Evolutionary conservation across 1,140 invertebrate genomes (phyloP).

Genomic region (Dendrolimus kikuchii): DNA sequence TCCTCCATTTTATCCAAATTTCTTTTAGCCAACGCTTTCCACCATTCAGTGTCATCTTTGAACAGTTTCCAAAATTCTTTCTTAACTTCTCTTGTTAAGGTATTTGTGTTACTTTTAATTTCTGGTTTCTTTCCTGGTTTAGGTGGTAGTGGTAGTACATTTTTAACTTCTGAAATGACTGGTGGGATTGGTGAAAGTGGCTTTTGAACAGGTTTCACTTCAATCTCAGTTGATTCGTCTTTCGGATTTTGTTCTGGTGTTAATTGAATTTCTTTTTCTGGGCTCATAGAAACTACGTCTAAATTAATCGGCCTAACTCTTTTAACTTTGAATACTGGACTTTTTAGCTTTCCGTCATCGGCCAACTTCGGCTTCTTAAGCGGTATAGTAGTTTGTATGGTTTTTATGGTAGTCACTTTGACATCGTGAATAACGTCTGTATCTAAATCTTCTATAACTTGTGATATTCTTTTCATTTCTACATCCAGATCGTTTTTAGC

Average conservation of each 20-base stretch:
- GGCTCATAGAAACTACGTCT: constrained; percentile 20
- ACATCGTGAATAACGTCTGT: constrained; percentile 36
- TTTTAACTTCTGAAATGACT: constrained; percentile 5
- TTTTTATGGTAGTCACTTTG: constrained; percentile 25
- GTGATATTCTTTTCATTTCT: constrained; percentile 57
- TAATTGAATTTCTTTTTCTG: constrained; percentile 16
- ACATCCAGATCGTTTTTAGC: constrained; percentile 51
- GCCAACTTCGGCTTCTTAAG: constrained; percentile 28
- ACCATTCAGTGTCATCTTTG: constrained; percentile 66
- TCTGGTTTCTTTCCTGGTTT: constrained; percentile 1
- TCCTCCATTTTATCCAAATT: constrained; percentile 68
- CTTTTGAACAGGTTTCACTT: constrained; percentile 24
- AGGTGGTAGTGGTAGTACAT: background rate
- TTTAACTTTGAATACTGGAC: constrained; percentile 47
- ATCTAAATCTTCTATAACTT: constrained; percentile 58
- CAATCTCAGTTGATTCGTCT: constrained; percentile 24
- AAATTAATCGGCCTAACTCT: constrained; percentile 56
- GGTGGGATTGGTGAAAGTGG: no score
- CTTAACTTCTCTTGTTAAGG: constrained; percentile 31
- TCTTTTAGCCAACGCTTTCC: constrained; percentile 63
- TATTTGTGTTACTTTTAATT: constrained; percentile 9
- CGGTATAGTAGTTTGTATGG: constrained; percentile 25
- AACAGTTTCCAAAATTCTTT: constrained; percentile 67
- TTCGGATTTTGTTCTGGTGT: constrained; percentile 23
- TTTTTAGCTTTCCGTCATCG: constrained; percentile 36